These are phyloP conservation scores for Cabera pusaria DNA, from an alignment of 2,888 invertebrate species.

Conservation along the genomic window DNA sequence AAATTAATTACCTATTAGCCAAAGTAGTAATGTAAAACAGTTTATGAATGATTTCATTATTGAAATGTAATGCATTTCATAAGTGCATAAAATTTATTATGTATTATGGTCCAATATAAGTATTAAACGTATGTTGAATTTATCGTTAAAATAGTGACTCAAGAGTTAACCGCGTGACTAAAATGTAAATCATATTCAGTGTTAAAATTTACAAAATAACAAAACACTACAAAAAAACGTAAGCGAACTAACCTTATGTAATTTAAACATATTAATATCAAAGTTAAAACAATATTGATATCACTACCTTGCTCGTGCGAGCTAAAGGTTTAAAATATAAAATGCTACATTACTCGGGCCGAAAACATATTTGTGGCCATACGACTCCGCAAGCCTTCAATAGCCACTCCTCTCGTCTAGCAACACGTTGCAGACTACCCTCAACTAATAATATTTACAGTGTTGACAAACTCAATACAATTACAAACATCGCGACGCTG, in stretches of 20 bases:
- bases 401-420: conserved; percentile 39
- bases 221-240: conserved; percentile 74
- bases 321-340: conserved; percentile 53
- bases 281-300: conserved; percentile 71
- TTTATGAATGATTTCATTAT: conserved; percentile 35
- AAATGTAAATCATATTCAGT: conserved; percentile 51
- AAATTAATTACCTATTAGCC: conserved; percentile 44
- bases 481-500: conserved; percentile 19
- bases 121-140: conserved; percentile 52
- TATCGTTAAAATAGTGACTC: conserved; percentile 56
- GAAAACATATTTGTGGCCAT: conserved; percentile 82
- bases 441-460: conserved; percentile 51
- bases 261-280: conserved; percentile 71
- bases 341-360: conserved; percentile 75
- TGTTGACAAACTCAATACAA: conserved; percentile 42
- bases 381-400: conserved; percentile 53
- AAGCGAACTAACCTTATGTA: conserved; percentile 72
- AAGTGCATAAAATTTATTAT: conserved; percentile 40
- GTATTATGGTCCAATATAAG: conserved; percentile 57
- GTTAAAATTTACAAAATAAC: conserved; percentile 79
- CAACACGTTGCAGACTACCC: conserved; percentile 25
- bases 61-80: conserved; percentile 47
- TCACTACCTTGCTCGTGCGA: conserved; percentile 57
- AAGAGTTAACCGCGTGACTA: conserved; percentile 69
- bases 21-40: conserved; percentile 41